These are phyloP conservation scores for Protonemura montana DNA, from an alignment of 2,888 invertebrate genomes.

Conservation along the genomic window DNA sequence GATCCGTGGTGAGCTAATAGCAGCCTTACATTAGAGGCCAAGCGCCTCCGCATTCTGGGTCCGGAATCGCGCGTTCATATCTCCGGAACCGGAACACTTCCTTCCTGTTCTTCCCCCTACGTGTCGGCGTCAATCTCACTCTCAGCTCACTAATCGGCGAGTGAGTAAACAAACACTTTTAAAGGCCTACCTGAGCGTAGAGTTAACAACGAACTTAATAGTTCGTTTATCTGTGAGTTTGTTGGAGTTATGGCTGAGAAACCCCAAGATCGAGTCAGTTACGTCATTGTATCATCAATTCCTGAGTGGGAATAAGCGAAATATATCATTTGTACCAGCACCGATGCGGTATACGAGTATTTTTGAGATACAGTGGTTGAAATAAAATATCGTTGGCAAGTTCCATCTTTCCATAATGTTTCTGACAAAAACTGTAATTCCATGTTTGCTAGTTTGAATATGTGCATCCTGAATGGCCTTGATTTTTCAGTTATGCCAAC, in stretches of 20 bases:
- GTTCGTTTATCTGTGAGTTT: background rate
- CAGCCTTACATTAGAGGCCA: background rate
- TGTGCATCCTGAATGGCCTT: conserved; percentile 1
- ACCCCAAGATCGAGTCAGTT: too few species aligned
- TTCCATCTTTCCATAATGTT: background rate
- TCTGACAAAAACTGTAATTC: background rate
- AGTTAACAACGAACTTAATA: background rate
- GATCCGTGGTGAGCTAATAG: background rate
- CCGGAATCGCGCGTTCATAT: background rate
- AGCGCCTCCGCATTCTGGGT: background rate
- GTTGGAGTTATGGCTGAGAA: too few species aligned
- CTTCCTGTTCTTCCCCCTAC: background rate
- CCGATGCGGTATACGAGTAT: too few species aligned
- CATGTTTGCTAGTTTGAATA: background rate
- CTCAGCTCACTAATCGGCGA: background rate
- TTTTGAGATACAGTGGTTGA: too few species aligned
- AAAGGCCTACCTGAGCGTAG: background rate
- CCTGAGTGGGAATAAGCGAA: too few species aligned
- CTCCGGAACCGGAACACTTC: conserved; percentile 16
- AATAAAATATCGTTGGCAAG: background rate
- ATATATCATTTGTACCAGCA: too few species aligned
- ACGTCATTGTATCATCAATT: too few species aligned
- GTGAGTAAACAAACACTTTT: background rate
- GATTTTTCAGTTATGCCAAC: background rate
- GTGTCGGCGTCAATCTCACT: background rate